Percentiles rank a stretch among this genome's conserved stretches.
Conservation (phyloP, 2,888 invertebrate species). For the Teinopalpus imperialis region DNA sequence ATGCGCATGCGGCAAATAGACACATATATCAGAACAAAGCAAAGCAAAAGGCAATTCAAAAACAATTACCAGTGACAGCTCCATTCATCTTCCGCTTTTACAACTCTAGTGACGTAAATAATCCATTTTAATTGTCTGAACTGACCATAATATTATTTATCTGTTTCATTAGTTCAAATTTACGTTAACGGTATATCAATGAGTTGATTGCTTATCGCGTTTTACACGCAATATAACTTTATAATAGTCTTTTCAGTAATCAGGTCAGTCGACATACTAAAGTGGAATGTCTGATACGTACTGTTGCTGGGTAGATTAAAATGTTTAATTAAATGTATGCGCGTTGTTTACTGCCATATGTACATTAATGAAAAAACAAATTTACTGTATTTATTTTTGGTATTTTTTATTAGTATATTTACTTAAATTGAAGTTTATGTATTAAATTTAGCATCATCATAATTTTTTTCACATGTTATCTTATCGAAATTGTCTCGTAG, state of each 20-base stretch:
- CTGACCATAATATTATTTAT: constrained; percentile 20
- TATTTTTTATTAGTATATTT: too few species aligned
- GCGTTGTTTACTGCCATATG: too few species aligned
- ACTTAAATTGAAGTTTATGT: too few species aligned
- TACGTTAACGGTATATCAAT: constrained; percentile 19
- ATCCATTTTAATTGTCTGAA: constrained; percentile 13
- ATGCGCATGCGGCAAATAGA: not conserved
- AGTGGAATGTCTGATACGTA: constrained; percentile 8
- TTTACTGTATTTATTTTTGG: too few species aligned
- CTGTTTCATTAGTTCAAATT: constrained; percentile 21
- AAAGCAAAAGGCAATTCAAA: constrained; percentile 16
- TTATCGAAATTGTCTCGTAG: too few species aligned
- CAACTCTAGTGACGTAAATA: constrained; percentile 17
- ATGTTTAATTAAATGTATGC: constrained; percentile 22
- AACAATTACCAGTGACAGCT: constrained; percentile 20
- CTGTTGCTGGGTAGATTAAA: constrained; percentile 28
- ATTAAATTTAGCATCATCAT: too few species aligned
- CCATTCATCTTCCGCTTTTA: constrained; percentile 20
- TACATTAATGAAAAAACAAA: too few species aligned
- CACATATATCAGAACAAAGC: constrained; percentile 7
- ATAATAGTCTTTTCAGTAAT: constrained; percentile 12
- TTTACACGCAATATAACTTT: constrained; percentile 22
- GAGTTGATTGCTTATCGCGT: constrained; percentile 19
- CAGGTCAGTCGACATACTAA: constrained; percentile 11
- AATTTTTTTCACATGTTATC: too few species aligned